These are phyloP conservation scores for Typhlichthys eigenmanni DNA, from an alignment of 2,797 vertebrate species.

Conservation along the genomic window DNA sequence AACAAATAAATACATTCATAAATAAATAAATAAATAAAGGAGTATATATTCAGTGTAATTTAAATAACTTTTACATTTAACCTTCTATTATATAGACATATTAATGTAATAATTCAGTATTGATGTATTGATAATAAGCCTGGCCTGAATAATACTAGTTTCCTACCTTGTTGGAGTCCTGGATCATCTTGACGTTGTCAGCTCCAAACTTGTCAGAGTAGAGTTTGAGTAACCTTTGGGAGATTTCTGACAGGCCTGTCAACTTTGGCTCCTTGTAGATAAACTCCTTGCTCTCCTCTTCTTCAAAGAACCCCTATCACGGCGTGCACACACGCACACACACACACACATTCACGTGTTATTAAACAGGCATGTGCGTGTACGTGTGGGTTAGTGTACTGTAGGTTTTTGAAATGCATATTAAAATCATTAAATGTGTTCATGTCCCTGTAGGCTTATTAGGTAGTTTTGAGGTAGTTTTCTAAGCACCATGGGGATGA, in stretches of 20 bases:
- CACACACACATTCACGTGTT: neutral
- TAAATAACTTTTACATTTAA: no score
- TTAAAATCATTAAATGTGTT: constrained; percentile 14
- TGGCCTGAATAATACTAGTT: neutral
- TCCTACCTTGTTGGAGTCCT: constrained; percentile 96
- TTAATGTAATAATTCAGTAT: no score
- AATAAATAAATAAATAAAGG: no score
- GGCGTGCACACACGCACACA: constrained; percentile 37
- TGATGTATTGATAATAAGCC: neutral
- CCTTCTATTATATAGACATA: no score
- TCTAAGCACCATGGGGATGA: constrained; percentile 42
- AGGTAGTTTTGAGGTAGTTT: constrained; percentile 36
- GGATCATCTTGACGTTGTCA: constrained; percentile 98
- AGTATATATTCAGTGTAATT: no score
- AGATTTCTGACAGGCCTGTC: constrained; percentile 96
- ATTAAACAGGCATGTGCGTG: neutral
- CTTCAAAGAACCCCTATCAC: constrained; percentile 94
- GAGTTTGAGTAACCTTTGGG: constrained; percentile 94
- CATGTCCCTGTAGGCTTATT: constrained; percentile 14
- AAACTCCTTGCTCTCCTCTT: constrained; percentile 98
- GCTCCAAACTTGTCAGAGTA: constrained; percentile 98
- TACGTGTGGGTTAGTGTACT: neutral
- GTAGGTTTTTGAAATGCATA: constrained; percentile 5
- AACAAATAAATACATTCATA: neutral
- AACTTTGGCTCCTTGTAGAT: constrained; percentile 99